Evolutionary conservation across 2,797 vertebrate genomes (phyloP).

Genomic region (Pitangus sulphuratus): DNA sequence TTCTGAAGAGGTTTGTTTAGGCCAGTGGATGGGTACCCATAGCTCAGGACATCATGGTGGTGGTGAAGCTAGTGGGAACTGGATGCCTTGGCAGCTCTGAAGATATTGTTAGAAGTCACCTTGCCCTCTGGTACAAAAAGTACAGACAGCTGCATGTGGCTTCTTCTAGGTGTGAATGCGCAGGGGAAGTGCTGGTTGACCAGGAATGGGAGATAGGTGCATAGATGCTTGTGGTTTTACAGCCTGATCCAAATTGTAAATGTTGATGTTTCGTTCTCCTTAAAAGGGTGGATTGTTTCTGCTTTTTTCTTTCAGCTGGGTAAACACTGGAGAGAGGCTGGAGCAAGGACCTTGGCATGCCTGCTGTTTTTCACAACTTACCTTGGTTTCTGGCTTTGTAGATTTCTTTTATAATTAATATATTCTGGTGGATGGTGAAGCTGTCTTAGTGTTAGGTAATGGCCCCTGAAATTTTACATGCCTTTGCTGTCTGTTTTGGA

Average conservation of each 20-base stretch:
- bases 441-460: background rate
- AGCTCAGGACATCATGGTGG: background rate
- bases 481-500: background rate
- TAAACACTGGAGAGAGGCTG: background rate
- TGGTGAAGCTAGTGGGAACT: background rate
- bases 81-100: background rate
- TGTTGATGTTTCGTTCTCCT: background rate
- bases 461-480: background rate
- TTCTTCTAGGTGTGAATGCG: background rate
- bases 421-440: background rate
- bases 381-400: background rate
- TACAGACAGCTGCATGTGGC: background rate
- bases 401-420: background rate
- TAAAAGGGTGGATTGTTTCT: background rate
- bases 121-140: background rate
- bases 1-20: background rate
- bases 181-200: background rate
- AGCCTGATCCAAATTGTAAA: background rate
- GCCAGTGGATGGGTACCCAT: fast-evolving
- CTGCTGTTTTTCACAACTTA: background rate
- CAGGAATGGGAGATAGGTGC: background rate
- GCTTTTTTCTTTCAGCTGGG: background rate
- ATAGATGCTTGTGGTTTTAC: background rate
- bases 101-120: background rate
- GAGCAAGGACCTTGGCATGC: background rate